A percentile compares a stretch with the other conserved stretches of the same genome.
These are phyloP conservation scores for Oscheius sp. DNA, from an alignment of 2,888 invertebrate genomes.

Conservation along the genomic window DNA sequence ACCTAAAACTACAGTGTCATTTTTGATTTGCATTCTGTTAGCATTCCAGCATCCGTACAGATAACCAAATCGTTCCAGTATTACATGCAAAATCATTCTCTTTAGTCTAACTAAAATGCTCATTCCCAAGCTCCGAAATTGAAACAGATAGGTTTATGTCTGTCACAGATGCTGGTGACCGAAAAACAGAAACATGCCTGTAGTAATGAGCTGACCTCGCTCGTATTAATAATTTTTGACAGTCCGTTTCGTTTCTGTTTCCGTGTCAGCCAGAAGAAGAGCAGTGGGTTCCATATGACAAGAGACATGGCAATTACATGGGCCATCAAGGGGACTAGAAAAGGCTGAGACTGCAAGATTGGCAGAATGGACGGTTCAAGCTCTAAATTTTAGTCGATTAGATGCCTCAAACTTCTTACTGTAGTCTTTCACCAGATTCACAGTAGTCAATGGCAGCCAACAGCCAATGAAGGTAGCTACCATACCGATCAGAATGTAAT, in stretches of 20 bases:
- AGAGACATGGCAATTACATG: slow-evolving; percentile 72
- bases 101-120: too few species aligned
- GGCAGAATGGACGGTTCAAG: slow-evolving; percentile 63
- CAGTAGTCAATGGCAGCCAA: slow-evolving; percentile 71
- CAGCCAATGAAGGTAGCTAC: slow-evolving; percentile 76
- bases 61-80: slow-evolving; percentile 5
- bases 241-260: slow-evolving; percentile 70
- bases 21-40: too few species aligned
- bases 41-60: slow-evolving; percentile 15
- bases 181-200: slow-evolving; percentile 25
- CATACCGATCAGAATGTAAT: slow-evolving; percentile 81
- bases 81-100: slow-evolving; percentile 1
- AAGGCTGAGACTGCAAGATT: slow-evolving; percentile 67
- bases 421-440: slow-evolving; percentile 72
- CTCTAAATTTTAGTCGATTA: slow-evolving; percentile 51
- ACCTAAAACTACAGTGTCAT: slow-evolving; percentile 44
- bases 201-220: slow-evolving; percentile 57
- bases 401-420: slow-evolving; percentile 50
- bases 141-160: too few species aligned
- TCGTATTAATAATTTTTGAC: slow-evolving; percentile 67
- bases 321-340: slow-evolving; percentile 69
- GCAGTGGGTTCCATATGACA: slow-evolving; percentile 71
- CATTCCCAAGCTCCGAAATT: too few species aligned
- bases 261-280: slow-evolving; percentile 73
- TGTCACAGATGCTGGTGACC: slow-evolving; percentile 34